A percentile compares a stretch with the other conserved stretches of the same genome.
These are phyloP conservation scores for Phalacrocorax carbo DNA, from an alignment of 2,113 vertebrate species.

Conservation along the genomic window DNA sequence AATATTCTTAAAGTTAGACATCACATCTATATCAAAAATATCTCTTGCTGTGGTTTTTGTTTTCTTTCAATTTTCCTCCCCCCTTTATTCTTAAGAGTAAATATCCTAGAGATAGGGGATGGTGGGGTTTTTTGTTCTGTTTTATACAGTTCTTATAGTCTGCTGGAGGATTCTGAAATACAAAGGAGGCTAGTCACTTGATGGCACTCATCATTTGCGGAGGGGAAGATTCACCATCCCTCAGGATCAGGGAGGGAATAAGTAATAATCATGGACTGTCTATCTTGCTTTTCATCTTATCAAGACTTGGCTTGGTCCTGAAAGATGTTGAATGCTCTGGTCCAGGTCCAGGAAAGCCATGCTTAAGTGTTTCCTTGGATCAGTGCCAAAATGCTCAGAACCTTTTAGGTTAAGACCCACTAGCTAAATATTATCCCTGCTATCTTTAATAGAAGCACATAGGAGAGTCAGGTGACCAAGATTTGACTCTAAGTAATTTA, in stretches of 20 bases:
- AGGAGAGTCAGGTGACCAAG: neutral
- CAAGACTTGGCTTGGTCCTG: constrained; percentile 13
- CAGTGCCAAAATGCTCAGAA: neutral
- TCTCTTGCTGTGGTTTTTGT: neutral
- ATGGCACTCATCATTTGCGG: neutral
- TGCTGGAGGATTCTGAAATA: neutral
- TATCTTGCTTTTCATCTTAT: neutral
- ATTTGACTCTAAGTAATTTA: neutral
- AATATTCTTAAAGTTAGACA: neutral
- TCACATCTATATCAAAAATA: neutral
- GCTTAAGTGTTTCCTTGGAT: constrained; percentile 26
- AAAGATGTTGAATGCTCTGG: constrained; percentile 31
- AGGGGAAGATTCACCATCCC: neutral
- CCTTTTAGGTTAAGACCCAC: neutral
- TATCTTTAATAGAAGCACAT: neutral
- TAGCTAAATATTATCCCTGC: neutral
- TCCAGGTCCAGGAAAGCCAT: constrained; percentile 1
- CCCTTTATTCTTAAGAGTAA: neutral
- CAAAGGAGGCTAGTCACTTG: neutral
- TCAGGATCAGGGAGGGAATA: constrained; percentile 1
- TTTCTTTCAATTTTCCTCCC: neutral
- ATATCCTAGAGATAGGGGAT: neutral
- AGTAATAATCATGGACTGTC: neutral
- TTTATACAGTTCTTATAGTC: neutral
- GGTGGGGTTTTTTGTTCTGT: neutral